Conservation (phyloP, 2,888 invertebrate genomes). For the Mythimna vitellina region DNA sequence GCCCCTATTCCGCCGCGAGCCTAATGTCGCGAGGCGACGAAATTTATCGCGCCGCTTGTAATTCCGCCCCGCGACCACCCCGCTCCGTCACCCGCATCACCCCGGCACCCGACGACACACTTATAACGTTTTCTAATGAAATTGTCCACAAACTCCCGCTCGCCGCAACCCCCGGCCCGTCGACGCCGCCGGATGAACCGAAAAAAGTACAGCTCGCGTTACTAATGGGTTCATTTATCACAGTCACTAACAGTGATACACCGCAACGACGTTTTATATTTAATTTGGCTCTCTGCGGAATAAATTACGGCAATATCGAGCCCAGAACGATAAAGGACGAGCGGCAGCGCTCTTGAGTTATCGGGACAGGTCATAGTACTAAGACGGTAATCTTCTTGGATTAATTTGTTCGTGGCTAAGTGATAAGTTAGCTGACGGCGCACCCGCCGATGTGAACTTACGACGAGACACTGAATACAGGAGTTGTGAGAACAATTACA, state of each 20-base stretch:
- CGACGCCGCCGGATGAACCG: conserved; percentile 89
- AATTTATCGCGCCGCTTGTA: conserved; percentile 90
- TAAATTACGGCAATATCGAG: conserved; percentile 89
- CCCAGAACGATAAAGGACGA: conserved; percentile 85
- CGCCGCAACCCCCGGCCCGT: conserved; percentile 85
- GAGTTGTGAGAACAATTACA: conserved; percentile 68
- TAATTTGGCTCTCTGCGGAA: conserved; percentile 89
- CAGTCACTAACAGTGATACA: conserved; percentile 91
- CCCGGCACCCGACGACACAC: conserved; percentile 87
- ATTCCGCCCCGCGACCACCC: conserved; percentile 83
- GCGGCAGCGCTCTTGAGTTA: conserved; percentile 82
- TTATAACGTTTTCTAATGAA: conserved; percentile 90
- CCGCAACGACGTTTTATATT: conserved; percentile 90
- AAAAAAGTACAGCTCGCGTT: conserved; percentile 90
- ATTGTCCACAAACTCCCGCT: conserved; percentile 89
- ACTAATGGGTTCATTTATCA: conserved; percentile 91
- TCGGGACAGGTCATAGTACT: conserved; percentile 84
- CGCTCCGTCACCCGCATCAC: conserved; percentile 79
- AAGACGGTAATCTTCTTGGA: conserved; percentile 84
- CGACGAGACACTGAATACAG: conserved; percentile 70
- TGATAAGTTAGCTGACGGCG: conserved; percentile 83
- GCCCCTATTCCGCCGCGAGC: conserved; percentile 82
- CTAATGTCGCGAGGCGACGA: conserved; percentile 86
- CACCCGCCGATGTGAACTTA: conserved; percentile 76
- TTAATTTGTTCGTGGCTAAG: conserved; percentile 87